These are phyloP conservation scores for Chelonus formosanus DNA, from an alignment of 2,888 invertebrate species.

Conservation along the genomic window DNA sequence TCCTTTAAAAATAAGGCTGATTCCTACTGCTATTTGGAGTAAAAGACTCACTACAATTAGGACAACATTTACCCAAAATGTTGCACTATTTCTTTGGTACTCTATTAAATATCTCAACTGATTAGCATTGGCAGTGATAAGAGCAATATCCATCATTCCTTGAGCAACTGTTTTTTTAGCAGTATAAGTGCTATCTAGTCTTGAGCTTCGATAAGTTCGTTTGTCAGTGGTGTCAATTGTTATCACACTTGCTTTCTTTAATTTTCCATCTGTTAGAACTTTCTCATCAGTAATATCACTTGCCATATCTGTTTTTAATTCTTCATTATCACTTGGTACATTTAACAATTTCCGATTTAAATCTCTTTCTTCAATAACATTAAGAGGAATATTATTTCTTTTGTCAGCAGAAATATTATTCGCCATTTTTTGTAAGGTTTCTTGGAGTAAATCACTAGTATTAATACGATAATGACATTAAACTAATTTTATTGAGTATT, in stretches of 20 bases:
- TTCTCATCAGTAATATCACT: neutral
- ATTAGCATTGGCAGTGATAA: conserved; percentile 77
- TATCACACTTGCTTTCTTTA: conserved; percentile 36
- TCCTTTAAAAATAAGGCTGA: conserved; percentile 72
- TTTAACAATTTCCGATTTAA: no score
- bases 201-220: conserved; percentile 33
- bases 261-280: conserved; percentile 31
- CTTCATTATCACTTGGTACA: no score
- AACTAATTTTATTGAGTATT: neutral
- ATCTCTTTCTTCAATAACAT: no score
- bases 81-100: conserved; percentile 69
- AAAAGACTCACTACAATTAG: conserved; percentile 71
- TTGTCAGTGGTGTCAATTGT: conserved; percentile 50
- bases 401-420: no score
- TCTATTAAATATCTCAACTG: conserved; percentile 74
- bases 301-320: no score
- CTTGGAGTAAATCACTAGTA: no score
- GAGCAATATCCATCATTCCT: conserved; percentile 77
- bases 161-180: conserved; percentile 72
- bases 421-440: no score
- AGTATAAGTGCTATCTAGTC: conserved; percentile 64
- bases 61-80: conserved; percentile 69
- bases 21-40: conserved; percentile 72
- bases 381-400: no score
- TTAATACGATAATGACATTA: no score